phyloP scores from a whole-genome alignment of 2,888 invertebrate species.

The Protula sp. region DNA sequence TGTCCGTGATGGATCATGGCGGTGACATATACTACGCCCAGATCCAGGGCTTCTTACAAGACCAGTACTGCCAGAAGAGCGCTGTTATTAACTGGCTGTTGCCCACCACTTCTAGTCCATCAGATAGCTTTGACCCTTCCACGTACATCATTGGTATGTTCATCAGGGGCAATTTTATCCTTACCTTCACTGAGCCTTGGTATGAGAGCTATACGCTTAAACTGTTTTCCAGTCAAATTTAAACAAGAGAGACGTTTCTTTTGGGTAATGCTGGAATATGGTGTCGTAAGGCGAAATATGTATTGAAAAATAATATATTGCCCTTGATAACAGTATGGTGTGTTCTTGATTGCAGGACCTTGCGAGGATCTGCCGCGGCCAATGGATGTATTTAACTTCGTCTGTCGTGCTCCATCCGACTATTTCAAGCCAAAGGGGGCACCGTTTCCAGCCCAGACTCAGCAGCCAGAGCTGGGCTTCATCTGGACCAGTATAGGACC shows the following conservation, averaged over 20 bases:
- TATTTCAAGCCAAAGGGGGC: slow-evolving; percentile 69
- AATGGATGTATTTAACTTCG: slow-evolving; percentile 81
- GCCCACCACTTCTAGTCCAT: slow-evolving; percentile 74
- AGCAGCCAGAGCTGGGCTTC: slow-evolving; percentile 46
- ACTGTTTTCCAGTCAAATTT: too few species aligned
- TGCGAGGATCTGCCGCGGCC: slow-evolving; percentile 84
- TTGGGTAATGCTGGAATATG: too few species aligned
- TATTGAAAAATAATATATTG: too few species aligned
- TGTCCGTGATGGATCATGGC: slow-evolving; percentile 71
- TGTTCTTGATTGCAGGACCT: slow-evolving; percentile 63
- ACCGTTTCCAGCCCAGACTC: slow-evolving; percentile 64
- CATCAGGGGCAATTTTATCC: slow-evolving; percentile 4
- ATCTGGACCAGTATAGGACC: slow-evolving; percentile 48
- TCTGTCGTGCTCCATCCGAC: slow-evolving; percentile 89
- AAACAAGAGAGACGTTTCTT: too few species aligned
- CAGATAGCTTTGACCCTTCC: slow-evolving; percentile 75
- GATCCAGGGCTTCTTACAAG: slow-evolving; percentile 79
- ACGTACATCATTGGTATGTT: slow-evolving; percentile 76
- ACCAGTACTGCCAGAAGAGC: slow-evolving; percentile 89
- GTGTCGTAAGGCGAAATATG: not conserved
- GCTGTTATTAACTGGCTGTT: slow-evolving; percentile 87
- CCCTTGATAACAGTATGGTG: too few species aligned
- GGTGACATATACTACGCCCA: slow-evolving; percentile 78
- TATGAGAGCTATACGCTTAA: not conserved
- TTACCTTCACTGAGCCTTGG: not conserved